Percentiles rank a stretch among this genome's conserved stretches.
phyloP scores from a whole-genome alignment of 2,797 vertebrate genomes.

The Decapterus maruadsi region DNA sequence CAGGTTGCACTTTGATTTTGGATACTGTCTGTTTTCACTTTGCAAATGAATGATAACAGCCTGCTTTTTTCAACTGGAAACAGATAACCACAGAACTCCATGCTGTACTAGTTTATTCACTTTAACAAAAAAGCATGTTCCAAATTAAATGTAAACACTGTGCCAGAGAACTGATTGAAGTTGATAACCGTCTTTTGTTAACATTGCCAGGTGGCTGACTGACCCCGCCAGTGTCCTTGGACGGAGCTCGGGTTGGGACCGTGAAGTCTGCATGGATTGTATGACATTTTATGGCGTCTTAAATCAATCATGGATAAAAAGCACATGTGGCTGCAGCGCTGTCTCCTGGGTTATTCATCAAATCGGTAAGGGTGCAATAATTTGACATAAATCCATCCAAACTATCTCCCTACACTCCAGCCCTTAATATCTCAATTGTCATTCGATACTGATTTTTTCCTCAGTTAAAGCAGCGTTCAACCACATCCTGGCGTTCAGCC shows the following conservation, averaged over 20 bases:
- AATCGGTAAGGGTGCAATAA: conserved; percentile 40
- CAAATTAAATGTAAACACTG: conserved; percentile 46
- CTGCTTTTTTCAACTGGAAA: conserved; percentile 43
- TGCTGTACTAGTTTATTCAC: conserved; percentile 28
- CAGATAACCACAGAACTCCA: conserved; percentile 26
- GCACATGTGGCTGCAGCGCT: conserved; percentile 49
- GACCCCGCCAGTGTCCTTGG: conserved; percentile 67
- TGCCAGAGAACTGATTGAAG: conserved; percentile 34
- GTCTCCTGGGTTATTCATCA: conserved; percentile 60
- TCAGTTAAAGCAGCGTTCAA: conserved; percentile 29
- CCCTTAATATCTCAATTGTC: conserved; percentile 33
- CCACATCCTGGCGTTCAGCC: conserved; percentile 15
- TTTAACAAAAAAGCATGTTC: conserved; percentile 30
- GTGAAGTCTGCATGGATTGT: conserved; percentile 51
- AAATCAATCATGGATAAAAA: conserved; percentile 67
- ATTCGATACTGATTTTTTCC: conserved; percentile 46
- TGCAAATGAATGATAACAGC: conserved; percentile 41
- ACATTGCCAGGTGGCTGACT: conserved; percentile 64
- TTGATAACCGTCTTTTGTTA: conserved; percentile 51
- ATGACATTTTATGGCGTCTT: conserved; percentile 64
- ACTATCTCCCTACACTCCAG: conserved; percentile 7
- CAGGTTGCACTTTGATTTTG: conserved; percentile 14
- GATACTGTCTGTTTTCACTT: conserved; percentile 70
- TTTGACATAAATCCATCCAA: conserved; percentile 44
- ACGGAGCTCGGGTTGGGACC: conserved; percentile 25